These are phyloP conservation scores for Oligia latruncula DNA, from an alignment of 2,888 invertebrate species.

Conservation along the genomic window DNA sequence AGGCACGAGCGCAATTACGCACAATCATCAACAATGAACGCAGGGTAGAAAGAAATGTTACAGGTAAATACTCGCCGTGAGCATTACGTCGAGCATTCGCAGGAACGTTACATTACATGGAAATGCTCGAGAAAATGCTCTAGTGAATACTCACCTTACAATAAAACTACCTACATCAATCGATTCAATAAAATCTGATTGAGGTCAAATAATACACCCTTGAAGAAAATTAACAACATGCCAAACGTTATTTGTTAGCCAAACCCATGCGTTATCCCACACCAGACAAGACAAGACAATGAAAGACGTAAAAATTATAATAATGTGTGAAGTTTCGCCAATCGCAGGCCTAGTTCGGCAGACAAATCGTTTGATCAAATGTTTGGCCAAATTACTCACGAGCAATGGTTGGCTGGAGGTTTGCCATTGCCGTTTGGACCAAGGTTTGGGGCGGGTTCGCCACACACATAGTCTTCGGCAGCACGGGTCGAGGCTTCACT, in stretches of 20 bases:
- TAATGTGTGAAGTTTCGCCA: slow-evolving; percentile 38
- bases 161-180: slow-evolving; percentile 8
- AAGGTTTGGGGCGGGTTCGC: slow-evolving; percentile 67
- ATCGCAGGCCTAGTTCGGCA: slow-evolving; percentile 35
- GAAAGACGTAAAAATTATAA: slow-evolving; percentile 13
- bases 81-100: not conserved
- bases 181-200: slow-evolving; percentile 11
- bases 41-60: not conserved
- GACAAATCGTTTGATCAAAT: slow-evolving; percentile 63
- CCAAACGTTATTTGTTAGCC: slow-evolving; percentile 62
- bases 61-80: not conserved
- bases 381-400: slow-evolving; percentile 81
- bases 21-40: not conserved
- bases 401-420: slow-evolving; percentile 85
- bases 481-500: slow-evolving; percentile 88
- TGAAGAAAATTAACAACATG: slow-evolving; percentile 47
- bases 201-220: slow-evolving; percentile 26
- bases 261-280: slow-evolving; percentile 61
- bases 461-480: slow-evolving; percentile 84
- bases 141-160: not conserved
- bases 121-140: not conserved
- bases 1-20: not conserved
- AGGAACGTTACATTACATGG: not conserved
- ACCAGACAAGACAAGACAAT: slow-evolving; percentile 48
- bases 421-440: slow-evolving; percentile 83